Percentiles rank a stretch among this genome's conserved stretches.
These are phyloP conservation scores for Steatocranus sp. DNA, from an alignment of 2,797 vertebrate species.

Conservation along the genomic window DNA sequence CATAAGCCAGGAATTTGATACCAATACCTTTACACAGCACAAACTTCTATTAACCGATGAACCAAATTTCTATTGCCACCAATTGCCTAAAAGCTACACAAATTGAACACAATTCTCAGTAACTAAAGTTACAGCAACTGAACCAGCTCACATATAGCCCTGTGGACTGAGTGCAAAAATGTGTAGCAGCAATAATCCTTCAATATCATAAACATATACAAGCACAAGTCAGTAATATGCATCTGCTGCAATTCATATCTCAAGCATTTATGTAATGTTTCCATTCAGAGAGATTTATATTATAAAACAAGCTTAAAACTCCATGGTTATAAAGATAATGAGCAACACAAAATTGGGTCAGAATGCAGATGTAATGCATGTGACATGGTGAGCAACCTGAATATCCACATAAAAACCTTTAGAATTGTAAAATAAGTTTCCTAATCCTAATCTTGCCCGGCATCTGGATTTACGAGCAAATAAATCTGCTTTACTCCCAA, in stretches of 20 bases:
- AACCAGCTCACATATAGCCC: neutral
- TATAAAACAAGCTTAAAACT: neutral
- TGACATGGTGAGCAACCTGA: neutral
- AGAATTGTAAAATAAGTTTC: neutral
- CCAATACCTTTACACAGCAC: neutral
- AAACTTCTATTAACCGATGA: neutral
- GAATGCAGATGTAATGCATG: neutral
- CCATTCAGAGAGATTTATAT: neutral
- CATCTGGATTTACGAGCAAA: neutral
- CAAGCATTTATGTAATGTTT: neutral
- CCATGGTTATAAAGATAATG: neutral
- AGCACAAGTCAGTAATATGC: neutral
- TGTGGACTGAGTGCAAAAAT: neutral
- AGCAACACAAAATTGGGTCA: neutral
- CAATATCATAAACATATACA: neutral
- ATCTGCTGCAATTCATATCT: neutral
- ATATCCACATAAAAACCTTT: neutral
- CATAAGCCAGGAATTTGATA: neutral
- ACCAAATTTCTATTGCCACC: neutral
- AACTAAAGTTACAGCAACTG: neutral
- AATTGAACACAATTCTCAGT: neutral
- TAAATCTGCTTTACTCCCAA: constrained; percentile 3
- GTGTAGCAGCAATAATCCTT: neutral
- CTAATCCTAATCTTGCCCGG: constrained; percentile 28
- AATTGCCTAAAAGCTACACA: neutral